Evolutionary conservation across 1,140 invertebrate species (phyloP), one percentile per base, ranked within the genome.

Genomic region (Uloborus diversus): DNA sequence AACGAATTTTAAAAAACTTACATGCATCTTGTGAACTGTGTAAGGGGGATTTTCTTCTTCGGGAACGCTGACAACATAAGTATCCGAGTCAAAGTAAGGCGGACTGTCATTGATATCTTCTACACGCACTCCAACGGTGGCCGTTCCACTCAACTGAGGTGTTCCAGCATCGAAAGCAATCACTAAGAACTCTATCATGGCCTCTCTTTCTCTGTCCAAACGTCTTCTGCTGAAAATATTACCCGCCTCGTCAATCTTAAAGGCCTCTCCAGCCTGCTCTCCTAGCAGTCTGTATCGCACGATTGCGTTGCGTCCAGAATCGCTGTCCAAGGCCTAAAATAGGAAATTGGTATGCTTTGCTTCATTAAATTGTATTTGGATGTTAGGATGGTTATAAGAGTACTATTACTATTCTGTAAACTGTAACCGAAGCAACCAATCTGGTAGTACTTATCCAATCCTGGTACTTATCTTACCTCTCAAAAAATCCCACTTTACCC

Each of bases 301-400:
- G 84, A 96, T 92, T 0, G 96, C 96, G 88, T 99, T 99, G 14
- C 96, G 90, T 14, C 96, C 96, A 27, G 92, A 92, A 85, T 99
- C 97, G 82, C 92, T 91, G n/a, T 96, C 97, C 0, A 93, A 94
- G 1, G 97, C 97, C 59, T 82, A 37, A 11, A 81, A 57, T 5
- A 13, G 14, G 23, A 30, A n/a, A n/a, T n/a, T n/a, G n/a, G n/a
- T n/a, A n/a, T n/a, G n/a, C n/a, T n/a, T n/a, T n/a, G n/a, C n/a
- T n/a, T n/a, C n/a, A n/a, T n/a, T n/a, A n/a, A n/a, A n/a, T n/a
- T n/a, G n/a, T n/a, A n/a, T n/a, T n/a, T n/a, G n/a, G n/a, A n/a
- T n/a, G n/a, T n/a, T n/a, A n/a, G n/a, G n/a, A n/a, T n/a, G n/a
- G n/a, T n/a, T n/a, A n/a, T n/a, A n/a, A n/a, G n/a, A n/a, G n/a